Conservation (phyloP, 2,888 invertebrate genomes). For the Acrobasis repandana region DNA sequence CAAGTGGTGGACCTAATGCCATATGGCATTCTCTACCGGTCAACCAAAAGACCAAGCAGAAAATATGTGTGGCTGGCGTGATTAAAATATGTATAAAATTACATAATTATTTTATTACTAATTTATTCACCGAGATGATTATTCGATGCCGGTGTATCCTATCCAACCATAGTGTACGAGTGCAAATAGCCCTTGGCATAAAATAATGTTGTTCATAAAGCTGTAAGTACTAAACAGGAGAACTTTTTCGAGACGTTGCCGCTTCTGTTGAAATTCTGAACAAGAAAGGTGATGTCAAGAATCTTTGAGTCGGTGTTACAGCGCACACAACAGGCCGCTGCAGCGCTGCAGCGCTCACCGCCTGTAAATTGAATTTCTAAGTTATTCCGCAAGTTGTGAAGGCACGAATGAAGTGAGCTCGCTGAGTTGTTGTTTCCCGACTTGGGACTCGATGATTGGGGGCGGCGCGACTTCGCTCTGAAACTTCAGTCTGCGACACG, state of each 20-base stretch:
- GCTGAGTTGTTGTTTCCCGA: slow-evolving; percentile 63
- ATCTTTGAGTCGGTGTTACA: slow-evolving; percentile 51
- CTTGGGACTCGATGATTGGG: slow-evolving; percentile 57
- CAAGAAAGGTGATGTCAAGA: slow-evolving; percentile 45
- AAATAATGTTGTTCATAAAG: not conserved
- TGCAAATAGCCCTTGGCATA: too few relatives aligned
- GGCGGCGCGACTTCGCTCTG: slow-evolving; percentile 46
- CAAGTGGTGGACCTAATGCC: too few relatives aligned
- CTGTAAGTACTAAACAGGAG: not conserved
- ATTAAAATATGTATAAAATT: too few relatives aligned
- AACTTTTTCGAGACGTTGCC: not conserved
- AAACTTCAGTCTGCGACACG: slow-evolving; percentile 34
- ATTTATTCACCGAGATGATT: too few relatives aligned
- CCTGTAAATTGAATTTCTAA: slow-evolving; percentile 75
- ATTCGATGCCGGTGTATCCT: too few relatives aligned
- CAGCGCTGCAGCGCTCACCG: slow-evolving; percentile 51
- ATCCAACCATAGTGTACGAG: too few relatives aligned
- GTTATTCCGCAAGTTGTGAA: slow-evolving; percentile 70
- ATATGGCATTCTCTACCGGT: too few relatives aligned
- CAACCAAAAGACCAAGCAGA: too few relatives aligned
- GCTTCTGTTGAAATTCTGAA: slow-evolving; percentile 30
- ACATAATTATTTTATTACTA: too few relatives aligned
- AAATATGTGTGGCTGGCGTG: too few relatives aligned
- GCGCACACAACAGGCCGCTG: slow-evolving; percentile 40
- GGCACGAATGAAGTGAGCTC: slow-evolving; percentile 71